Evolutionary conservation across 2,888 invertebrate species (phyloP).

Genomic region (Melinopterus prodromus): DNA sequence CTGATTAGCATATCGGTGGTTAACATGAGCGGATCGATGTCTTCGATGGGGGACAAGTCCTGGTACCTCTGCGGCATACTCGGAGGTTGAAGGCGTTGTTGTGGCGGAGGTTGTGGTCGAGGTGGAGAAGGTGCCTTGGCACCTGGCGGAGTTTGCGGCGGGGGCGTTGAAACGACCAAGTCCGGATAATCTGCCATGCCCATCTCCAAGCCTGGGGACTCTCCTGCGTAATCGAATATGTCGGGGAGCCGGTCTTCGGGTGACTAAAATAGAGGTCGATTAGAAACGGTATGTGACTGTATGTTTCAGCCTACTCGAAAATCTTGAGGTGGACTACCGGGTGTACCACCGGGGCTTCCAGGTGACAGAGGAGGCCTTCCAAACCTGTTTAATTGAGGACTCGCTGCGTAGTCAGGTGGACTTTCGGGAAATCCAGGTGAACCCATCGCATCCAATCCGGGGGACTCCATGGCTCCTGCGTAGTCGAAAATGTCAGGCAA

Average conservation of each 20-base stretch:
- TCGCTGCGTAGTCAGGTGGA: neutral
- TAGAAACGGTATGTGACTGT: too few species aligned
- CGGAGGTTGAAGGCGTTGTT: neutral
- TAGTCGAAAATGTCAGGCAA: neutral
- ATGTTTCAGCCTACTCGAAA: too few species aligned
- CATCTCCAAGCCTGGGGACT: neutral
- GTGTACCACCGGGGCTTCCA: neutral
- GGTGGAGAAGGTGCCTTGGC: neutral
- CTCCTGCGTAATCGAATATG: neutral
- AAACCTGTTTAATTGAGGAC: too few species aligned
- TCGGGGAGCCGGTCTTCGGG: neutral
- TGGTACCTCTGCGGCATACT: neutral
- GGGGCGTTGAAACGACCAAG: neutral
- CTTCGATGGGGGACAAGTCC: constrained; percentile 13
- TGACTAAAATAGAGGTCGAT: neutral
- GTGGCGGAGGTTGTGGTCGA: neutral
- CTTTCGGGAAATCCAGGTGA: neutral
- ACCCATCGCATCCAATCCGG: neutral
- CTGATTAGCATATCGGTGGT: constrained; percentile 11
- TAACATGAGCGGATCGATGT: constrained; percentile 20
- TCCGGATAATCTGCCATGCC: neutral
- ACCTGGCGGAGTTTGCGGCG: neutral
- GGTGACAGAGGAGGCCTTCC: neutral
- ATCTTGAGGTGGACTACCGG: neutral
- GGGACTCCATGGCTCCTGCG: neutral